These are phyloP conservation scores for Arctocebus calabarensis DNA, from an alignment of 2,797 vertebrate species.

Conservation along the genomic window DNA sequence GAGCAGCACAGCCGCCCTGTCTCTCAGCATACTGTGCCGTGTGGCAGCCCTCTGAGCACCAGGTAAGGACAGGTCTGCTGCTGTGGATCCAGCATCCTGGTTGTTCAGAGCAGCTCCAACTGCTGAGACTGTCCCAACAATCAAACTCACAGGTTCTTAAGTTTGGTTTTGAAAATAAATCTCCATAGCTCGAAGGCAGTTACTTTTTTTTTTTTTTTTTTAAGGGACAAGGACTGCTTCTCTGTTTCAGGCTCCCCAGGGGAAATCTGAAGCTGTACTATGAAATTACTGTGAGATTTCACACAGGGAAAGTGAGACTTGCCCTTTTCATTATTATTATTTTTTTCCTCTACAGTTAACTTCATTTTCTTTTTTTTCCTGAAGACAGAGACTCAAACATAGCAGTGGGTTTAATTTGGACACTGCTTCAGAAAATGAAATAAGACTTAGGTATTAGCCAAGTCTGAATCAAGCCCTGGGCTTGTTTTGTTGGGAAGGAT, in stretches of 20 bases:
- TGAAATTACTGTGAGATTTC: conserved; percentile 66
- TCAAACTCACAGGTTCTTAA: neutral
- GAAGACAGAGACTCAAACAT: neutral
- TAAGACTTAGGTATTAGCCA: neutral
- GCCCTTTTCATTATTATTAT: conserved; percentile 37
- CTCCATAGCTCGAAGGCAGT: neutral
- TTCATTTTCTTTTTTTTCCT: neutral
- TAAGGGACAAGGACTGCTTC: neutral
- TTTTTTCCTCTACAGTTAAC: neutral
- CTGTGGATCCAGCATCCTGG: neutral
- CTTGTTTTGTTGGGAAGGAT: neutral
- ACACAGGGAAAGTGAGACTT: neutral
- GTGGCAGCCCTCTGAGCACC: fast-evolving
- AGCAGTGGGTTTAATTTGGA: neutral
- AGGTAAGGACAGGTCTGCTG: neutral
- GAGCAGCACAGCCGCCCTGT: neutral
- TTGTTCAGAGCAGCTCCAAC: neutral
- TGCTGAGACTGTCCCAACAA: neutral
- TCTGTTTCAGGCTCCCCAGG: neutral
- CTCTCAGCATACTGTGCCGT: neutral
- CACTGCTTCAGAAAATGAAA: neutral
- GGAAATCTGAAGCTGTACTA: conserved; percentile 35
- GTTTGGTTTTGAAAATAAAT: conserved; percentile 50
- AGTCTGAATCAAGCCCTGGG: neutral
- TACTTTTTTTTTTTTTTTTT: conserved; percentile 49